These are phyloP conservation scores for Tenthredo livida DNA, from an alignment of 2,888 invertebrate species.

Conservation along the genomic window DNA sequence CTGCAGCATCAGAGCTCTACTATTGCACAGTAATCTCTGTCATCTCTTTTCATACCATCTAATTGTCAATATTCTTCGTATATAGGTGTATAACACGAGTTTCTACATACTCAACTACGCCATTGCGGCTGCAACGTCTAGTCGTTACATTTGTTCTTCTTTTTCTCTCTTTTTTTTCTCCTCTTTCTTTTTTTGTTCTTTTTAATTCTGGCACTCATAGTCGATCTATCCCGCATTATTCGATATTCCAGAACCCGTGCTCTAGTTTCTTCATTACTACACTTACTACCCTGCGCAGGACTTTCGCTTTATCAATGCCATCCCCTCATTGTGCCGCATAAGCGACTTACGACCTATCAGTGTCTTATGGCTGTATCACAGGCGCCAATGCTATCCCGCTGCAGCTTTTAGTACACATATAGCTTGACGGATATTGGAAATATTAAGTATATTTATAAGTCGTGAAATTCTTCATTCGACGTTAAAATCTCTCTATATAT, in stretches of 20 bases:
- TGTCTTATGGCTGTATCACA: constrained; percentile 35
- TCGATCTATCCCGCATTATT: constrained; percentile 10
- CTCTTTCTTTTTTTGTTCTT: not conserved
- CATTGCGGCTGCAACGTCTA: not conserved
- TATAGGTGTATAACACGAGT: not conserved
- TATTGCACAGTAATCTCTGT: constrained; percentile 19
- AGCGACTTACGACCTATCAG: constrained; percentile 45
- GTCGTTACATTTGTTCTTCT: not conserved
- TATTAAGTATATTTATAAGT: not conserved
- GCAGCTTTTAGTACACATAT: not conserved
- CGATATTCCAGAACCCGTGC: constrained; percentile 27
- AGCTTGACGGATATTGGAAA: not conserved
- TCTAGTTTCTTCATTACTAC: constrained; percentile 26
- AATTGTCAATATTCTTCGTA: not conserved
- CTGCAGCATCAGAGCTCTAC: not conserved
- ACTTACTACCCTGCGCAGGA: constrained; percentile 15
- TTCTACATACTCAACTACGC: not conserved
- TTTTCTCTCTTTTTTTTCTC: not conserved
- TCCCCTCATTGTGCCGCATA: constrained; percentile 35
- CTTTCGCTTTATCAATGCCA: constrained; percentile 45
- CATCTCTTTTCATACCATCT: constrained; percentile 15
- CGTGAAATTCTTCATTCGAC: not conserved
- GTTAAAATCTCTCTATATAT: not conserved
- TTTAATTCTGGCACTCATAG: not conserved
- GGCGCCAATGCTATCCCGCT: not conserved